A percentile compares a stretch with the other conserved stretches of the same genome.
phyloP scores from a whole-genome alignment of 2,113 vertebrate genomes.

The Tautogolabrus adspersus region DNA sequence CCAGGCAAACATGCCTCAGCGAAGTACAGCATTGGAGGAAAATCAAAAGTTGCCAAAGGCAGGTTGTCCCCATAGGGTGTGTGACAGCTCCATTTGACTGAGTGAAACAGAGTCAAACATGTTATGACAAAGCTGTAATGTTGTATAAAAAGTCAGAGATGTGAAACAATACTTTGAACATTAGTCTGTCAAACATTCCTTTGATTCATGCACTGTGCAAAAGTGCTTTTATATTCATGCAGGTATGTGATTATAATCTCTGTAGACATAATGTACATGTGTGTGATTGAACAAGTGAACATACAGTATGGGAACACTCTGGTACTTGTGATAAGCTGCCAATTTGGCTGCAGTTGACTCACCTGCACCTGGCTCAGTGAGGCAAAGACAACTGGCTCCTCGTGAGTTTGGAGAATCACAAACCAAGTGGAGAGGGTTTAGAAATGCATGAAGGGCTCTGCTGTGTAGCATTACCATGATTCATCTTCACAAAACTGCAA shows the following conservation, averaged over 20 bases:
- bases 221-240: background rate
- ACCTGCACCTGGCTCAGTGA: conserved; percentile 72
- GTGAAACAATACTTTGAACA: conserved; percentile 19
- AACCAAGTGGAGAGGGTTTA: conserved; percentile 81
- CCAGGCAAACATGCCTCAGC: conserved; percentile 59
- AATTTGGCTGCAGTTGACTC: conserved; percentile 71
- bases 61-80: conserved; percentile 55
- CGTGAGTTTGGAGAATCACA: conserved; percentile 78
- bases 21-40: conserved; percentile 54
- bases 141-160: conserved; percentile 16
- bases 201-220: background rate
- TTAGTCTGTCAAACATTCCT: conserved; percentile 1
- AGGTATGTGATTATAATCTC: background rate
- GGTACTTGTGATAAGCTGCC: conserved; percentile 52
- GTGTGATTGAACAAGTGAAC: conserved; percentile 21
- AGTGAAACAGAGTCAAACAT: conserved; percentile 36
- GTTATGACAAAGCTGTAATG: conserved; percentile 33
- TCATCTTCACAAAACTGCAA: conserved; percentile 85
- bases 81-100: conserved; percentile 49
- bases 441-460: conserved; percentile 80
- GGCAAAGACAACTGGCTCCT: conserved; percentile 76
- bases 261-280: background rate
- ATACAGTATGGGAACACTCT: conserved; percentile 10
- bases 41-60: conserved; percentile 66
- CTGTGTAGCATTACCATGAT: conserved; percentile 84